Conservation (phyloP, 2,797 vertebrate species). For the Argyrosomus regius region DNA sequence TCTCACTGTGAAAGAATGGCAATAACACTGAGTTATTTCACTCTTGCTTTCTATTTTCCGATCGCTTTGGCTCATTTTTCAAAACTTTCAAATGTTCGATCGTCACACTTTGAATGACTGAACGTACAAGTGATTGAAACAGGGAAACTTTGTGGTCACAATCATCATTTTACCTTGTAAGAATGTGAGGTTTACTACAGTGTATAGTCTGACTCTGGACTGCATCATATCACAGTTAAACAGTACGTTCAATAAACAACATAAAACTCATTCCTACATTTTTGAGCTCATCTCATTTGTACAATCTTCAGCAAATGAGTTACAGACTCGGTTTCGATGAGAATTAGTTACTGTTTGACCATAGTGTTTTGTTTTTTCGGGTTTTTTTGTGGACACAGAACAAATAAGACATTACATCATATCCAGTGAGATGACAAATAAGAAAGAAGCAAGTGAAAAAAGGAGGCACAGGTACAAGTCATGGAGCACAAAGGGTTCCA, state of each 20-base stretch:
- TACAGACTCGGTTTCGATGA: not conserved
- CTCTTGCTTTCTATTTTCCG: not conserved
- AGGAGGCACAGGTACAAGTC: no score
- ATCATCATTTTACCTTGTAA: not conserved
- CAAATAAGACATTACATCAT: no score
- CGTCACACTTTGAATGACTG: not conserved
- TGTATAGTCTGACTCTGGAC: not conserved
- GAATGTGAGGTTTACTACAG: not conserved
- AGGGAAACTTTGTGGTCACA: not conserved
- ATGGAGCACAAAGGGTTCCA: no score
- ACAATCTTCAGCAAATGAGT: not conserved
- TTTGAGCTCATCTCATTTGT: not conserved
- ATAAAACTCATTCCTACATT: not conserved
- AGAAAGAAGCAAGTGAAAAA: no score
- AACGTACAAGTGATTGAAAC: not conserved
- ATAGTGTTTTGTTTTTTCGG: no score
- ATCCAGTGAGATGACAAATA: no score
- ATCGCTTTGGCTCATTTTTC: not conserved
- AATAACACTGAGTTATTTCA: conserved; percentile 28
- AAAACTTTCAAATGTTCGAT: not conserved
- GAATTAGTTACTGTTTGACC: not conserved
- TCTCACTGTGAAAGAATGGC: conserved; percentile 29
- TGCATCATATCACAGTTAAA: not conserved
- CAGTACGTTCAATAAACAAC: not conserved
- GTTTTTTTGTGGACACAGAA: no score